Conservation (phyloP, 2,113 vertebrate species). For the Anser cygnoides region DNA sequence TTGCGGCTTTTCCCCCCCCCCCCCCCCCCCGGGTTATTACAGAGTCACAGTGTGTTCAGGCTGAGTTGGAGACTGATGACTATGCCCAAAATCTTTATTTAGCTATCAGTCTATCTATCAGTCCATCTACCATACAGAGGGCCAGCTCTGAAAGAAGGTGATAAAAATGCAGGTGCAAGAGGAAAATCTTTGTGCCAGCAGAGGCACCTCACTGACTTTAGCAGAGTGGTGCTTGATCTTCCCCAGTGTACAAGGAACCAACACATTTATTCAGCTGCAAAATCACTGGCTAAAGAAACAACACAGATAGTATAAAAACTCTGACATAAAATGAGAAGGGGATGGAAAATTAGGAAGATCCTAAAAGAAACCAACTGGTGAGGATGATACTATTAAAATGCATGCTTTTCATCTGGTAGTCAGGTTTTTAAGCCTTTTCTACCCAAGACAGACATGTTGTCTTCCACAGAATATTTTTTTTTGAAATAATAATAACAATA, state of each 20-base stretch:
- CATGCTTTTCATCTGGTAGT: background rate
- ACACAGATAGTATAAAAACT: background rate
- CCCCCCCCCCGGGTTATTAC: background rate
- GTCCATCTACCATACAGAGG: background rate
- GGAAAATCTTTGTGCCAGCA: background rate
- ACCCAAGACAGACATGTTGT: background rate
- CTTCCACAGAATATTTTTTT: background rate
- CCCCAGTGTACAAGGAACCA: background rate
- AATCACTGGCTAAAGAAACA: background rate
- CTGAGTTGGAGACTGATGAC: background rate
- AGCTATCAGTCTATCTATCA: background rate
- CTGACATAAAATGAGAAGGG: background rate
- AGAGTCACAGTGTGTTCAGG: background rate
- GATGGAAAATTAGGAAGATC: background rate
- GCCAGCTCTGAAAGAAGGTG: background rate
- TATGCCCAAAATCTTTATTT: background rate
- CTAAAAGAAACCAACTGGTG: background rate
- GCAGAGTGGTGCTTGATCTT: accelerated
- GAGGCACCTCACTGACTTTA: background rate
- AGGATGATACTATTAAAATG: background rate
- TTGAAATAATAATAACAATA: too few species aligned
- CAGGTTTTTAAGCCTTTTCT: background rate
- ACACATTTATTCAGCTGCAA: background rate
- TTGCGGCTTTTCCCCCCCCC: background rate
- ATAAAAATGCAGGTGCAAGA: background rate